Conservation (phyloP, 2,888 invertebrate species). For the Chymomyza caudatula region DNA sequence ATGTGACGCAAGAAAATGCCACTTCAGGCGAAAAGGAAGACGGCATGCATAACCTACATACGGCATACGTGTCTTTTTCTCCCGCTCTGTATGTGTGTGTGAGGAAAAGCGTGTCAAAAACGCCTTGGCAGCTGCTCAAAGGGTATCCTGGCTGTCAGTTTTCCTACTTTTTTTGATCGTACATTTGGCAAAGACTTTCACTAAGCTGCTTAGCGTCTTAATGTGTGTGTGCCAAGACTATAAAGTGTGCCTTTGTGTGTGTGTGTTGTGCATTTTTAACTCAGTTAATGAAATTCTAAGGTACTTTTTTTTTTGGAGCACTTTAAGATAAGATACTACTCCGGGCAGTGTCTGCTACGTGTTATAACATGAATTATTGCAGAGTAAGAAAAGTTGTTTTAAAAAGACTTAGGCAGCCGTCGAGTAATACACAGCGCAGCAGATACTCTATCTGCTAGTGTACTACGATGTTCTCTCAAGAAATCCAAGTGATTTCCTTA, state of each 20-base stretch:
- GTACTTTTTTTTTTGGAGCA: background rate
- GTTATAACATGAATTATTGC: background rate
- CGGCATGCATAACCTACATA: constrained; percentile 18
- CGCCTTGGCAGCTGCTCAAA: constrained; percentile 24
- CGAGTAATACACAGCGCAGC: too few relatives aligned
- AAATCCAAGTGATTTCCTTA: too few relatives aligned
- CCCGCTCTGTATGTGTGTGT: background rate
- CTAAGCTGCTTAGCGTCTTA: constrained; percentile 63
- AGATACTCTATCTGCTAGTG: too few relatives aligned
- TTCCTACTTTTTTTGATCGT: constrained; percentile 17
- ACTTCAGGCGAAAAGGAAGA: constrained; percentile 51
- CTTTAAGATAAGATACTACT: background rate
- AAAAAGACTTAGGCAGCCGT: too few relatives aligned
- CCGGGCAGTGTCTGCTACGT: background rate
- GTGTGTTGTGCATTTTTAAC: constrained; percentile 28
- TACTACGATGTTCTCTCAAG: too few relatives aligned
- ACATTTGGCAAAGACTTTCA: constrained; percentile 53
- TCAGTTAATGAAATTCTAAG: constrained; percentile 66
- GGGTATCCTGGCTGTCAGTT: constrained; percentile 17
- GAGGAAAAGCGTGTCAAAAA: constrained; percentile 59
- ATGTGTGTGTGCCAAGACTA: constrained; percentile 28
- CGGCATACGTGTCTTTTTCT: background rate
- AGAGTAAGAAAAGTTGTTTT: constrained; percentile 24
- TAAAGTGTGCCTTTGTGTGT: constrained; percentile 2
- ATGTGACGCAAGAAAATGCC: constrained; percentile 27